Conservation (phyloP, 1,140 invertebrate genomes). For the Battus philenor region DNA sequence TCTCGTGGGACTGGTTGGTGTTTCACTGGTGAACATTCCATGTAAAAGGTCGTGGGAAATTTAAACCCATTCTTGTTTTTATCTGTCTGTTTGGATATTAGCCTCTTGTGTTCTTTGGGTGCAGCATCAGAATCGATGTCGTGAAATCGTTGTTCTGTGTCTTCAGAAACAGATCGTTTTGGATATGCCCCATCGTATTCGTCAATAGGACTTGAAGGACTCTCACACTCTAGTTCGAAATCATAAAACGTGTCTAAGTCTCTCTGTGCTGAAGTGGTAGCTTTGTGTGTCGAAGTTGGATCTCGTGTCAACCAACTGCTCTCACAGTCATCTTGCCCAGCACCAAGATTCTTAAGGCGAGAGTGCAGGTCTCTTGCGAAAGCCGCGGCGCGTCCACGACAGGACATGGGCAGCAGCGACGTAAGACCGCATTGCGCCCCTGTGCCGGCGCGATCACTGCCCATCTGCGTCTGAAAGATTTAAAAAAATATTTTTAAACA, state of each 20-base stretch:
- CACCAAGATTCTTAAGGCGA: conserved; percentile 81
- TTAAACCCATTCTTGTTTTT: conserved; percentile 61
- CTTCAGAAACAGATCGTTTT: conserved; percentile 63
- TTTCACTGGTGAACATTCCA: conserved; percentile 62
- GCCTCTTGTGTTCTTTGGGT: conserved; percentile 43
- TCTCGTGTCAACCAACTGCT: conserved; percentile 67
- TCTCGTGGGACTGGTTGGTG: conserved; percentile 60
- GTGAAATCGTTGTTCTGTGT: conserved; percentile 67
- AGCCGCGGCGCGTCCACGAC: conserved; percentile 85
- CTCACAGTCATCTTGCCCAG: conserved; percentile 68
- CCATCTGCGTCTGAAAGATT: conserved; percentile 73
- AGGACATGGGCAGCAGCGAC: conserved; percentile 80
- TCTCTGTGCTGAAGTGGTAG: conserved; percentile 66
- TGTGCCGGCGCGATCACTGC: conserved; percentile 57
- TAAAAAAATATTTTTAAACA: too few relatives aligned
- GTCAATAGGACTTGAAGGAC: conserved; percentile 81
- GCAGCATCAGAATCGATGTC: conserved; percentile 60
- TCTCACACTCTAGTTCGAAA: conserved; percentile 78
- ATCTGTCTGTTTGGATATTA: conserved; percentile 47
- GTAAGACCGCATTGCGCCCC: conserved; percentile 70
- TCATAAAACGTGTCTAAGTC: conserved; percentile 76
- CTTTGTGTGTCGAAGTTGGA: conserved; percentile 38
- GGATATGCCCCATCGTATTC: conserved; percentile 74
- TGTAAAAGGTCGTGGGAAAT: conserved; percentile 60
- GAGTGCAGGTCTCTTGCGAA: conserved; percentile 86